Evolutionary conservation across 2,888 invertebrate genomes (phyloP).

Genomic region (Cephus nigrinus): DNA sequence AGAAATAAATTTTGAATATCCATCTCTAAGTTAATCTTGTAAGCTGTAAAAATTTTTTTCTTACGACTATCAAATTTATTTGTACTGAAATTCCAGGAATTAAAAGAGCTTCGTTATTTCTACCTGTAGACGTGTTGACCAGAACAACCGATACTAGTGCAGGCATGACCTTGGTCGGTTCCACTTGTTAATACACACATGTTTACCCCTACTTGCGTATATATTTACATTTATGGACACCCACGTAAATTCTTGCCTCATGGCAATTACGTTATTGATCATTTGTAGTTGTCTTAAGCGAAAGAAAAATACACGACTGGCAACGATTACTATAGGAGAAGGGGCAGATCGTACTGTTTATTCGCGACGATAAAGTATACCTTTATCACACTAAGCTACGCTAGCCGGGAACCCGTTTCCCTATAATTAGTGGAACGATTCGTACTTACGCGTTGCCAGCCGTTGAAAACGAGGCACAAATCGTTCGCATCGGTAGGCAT

Average conservation of each 20-base stretch:
- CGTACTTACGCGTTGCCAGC: not conserved
- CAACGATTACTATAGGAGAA: not conserved
- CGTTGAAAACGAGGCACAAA: not conserved
- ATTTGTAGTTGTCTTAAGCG: not conserved
- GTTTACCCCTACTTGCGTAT: conserved; percentile 6
- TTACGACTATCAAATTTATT: not conserved
- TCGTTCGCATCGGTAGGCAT: not conserved
- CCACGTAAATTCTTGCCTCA: not conserved
- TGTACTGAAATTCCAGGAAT: not conserved
- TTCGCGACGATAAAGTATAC: not conserved
- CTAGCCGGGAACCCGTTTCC: not conserved
- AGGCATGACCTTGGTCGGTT: conserved; percentile 20
- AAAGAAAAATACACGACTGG: not conserved
- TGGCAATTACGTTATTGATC: not conserved
- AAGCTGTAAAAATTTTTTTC: not conserved
- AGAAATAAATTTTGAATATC: not conserved
- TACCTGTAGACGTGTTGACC: not conserved
- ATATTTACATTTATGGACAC: conserved; percentile 22
- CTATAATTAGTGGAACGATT: not conserved
- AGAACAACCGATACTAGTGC: not conserved
- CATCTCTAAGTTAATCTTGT: not conserved
- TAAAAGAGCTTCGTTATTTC: not conserved
- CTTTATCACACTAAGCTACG: not conserved
- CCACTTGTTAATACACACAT: conserved; percentile 28
- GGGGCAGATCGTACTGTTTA: not conserved